A percentile compares a stretch with the other conserved stretches of the same genome.
Conservation (phyloP, 2,113 vertebrate genomes). For the Saguinus midas region DNA sequence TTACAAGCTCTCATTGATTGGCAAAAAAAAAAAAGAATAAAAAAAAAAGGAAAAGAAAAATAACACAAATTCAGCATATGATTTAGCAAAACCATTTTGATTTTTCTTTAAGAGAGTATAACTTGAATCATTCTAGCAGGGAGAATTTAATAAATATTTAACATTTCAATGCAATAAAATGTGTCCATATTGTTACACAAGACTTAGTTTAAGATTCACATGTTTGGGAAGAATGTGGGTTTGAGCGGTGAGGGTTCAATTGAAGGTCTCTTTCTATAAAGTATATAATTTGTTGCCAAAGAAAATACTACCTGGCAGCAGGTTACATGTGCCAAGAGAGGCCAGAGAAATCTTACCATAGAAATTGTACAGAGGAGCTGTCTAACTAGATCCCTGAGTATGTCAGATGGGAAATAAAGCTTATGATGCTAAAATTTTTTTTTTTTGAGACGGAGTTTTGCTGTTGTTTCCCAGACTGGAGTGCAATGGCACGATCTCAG, state of each 20-base stretch:
- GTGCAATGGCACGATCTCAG: too few species aligned
- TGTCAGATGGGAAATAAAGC: slow-evolving; percentile 51
- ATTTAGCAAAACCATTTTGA: background rate
- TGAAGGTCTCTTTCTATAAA: slow-evolving; percentile 57
- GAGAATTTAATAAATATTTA: slow-evolving; percentile 11
- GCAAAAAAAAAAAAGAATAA: too few species aligned
- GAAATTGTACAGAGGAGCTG: slow-evolving; percentile 56
- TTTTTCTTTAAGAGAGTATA: background rate
- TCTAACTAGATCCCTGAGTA: slow-evolving; percentile 51
- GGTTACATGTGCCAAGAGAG: slow-evolving; percentile 24
- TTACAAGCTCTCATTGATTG: too few species aligned
- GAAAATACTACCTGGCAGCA: slow-evolving; percentile 55
- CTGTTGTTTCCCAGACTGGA: too few species aligned
- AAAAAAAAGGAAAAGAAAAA: background rate
- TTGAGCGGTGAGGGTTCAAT: slow-evolving; percentile 48
- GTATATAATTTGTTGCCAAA: slow-evolving; percentile 56
- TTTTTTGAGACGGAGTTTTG: too few species aligned
- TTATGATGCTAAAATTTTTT: background rate
- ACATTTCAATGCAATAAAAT: background rate
- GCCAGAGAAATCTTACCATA: slow-evolving; percentile 1
- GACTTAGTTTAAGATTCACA: slow-evolving; percentile 5
- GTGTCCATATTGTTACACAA: slow-evolving; percentile 2
- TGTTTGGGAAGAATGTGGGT: slow-evolving; percentile 3
- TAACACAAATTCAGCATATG: background rate
- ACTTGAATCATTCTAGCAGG: background rate